Percentiles rank a stretch among this genome's conserved stretches.
phyloP scores from a whole-genome alignment of 1,140 invertebrate genomes.

The Pantala flavescens region DNA sequence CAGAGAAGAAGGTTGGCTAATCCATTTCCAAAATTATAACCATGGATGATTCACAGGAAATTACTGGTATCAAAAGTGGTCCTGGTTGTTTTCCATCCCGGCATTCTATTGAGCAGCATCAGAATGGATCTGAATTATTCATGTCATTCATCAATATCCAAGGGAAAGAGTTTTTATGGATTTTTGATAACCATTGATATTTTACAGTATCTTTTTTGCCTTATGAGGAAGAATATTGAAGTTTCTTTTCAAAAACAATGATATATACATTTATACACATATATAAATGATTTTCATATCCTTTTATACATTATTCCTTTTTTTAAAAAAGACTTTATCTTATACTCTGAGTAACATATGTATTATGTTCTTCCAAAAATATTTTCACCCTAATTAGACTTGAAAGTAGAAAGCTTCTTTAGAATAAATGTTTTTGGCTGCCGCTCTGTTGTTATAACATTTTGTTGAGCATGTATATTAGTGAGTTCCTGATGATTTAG shows the following conservation, averaged over 20 bases:
- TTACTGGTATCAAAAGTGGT: background rate
- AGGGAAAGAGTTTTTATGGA: background rate
- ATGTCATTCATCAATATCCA: background rate
- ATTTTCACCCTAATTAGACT: background rate
- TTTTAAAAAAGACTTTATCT: conserved; percentile 1
- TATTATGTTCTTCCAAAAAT: background rate
- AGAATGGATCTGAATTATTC: too few species aligned
- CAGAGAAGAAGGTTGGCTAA: background rate
- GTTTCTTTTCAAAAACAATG: background rate
- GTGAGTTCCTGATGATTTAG: background rate
- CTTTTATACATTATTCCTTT: background rate
- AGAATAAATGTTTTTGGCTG: background rate
- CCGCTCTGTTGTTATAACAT: too few species aligned
- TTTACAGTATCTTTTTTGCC: conserved; percentile 3
- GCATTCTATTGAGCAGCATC: background rate
- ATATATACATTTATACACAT: conserved; percentile 4
- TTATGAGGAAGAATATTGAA: background rate
- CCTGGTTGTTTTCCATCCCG: background rate
- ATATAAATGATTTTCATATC: conserved; percentile 11
- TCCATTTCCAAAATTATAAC: background rate
- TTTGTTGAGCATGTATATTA: too few species aligned
- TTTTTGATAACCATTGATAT: conserved; percentile 5
- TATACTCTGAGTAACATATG: background rate
- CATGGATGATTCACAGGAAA: background rate
- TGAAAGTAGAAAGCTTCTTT: background rate